Evolutionary conservation across 2,797 vertebrate genomes (phyloP).

Genomic region (Lepilemur septentrionalis): DNA sequence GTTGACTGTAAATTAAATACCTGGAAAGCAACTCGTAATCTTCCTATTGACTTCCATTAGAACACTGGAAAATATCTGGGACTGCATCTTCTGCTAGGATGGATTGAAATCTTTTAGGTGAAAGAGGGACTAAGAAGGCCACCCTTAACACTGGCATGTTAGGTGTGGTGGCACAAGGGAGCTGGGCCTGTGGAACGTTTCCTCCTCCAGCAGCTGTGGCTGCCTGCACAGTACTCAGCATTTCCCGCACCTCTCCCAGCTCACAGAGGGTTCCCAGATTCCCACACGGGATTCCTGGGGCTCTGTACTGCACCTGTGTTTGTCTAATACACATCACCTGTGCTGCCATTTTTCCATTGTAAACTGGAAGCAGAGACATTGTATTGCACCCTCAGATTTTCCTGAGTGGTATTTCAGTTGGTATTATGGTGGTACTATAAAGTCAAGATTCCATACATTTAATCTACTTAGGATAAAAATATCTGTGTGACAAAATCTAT

Average conservation of each 20-base stretch:
- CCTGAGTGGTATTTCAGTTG: background rate
- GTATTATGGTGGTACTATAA: background rate
- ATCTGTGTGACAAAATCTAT: background rate
- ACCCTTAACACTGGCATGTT: background rate
- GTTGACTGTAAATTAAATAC: background rate
- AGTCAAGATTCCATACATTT: background rate
- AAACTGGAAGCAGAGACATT: background rate
- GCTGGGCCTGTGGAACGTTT: background rate
- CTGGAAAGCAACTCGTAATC: background rate
- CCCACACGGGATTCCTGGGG: background rate
- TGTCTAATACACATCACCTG: background rate
- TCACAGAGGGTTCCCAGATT: background rate
- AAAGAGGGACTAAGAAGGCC: background rate
- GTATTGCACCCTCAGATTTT: background rate
- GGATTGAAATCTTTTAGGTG: background rate
- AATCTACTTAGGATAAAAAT: background rate
- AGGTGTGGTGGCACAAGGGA: background rate
- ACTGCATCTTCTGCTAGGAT: background rate
- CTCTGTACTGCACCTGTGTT: background rate
- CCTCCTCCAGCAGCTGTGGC: background rate
- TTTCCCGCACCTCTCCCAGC: too few relatives aligned
- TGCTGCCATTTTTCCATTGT: background rate
- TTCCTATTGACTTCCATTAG: background rate
- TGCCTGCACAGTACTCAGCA: background rate
- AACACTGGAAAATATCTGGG: background rate